Conservation (phyloP, 2,113 vertebrate species). For the Polypterus senegalus region DNA sequence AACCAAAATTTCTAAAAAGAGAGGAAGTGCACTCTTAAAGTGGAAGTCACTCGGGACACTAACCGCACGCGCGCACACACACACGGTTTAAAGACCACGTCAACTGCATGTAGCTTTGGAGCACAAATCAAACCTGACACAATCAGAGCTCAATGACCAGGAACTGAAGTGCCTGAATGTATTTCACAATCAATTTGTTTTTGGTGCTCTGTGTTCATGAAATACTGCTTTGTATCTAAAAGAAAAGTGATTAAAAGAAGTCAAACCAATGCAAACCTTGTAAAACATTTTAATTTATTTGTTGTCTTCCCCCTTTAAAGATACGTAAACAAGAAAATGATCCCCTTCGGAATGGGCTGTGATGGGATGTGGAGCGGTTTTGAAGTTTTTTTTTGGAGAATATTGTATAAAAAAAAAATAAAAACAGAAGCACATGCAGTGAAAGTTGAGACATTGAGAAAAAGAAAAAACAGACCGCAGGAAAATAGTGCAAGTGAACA, state of each 20-base stretch:
- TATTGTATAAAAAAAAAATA: constrained; percentile 23
- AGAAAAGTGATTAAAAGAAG: background rate
- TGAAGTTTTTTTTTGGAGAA: constrained; percentile 26
- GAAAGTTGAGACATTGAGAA: constrained; percentile 54
- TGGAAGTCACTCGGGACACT: too few relatives aligned
- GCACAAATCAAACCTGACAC: too few relatives aligned
- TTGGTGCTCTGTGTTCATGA: too few relatives aligned
- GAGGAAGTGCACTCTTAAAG: too few relatives aligned
- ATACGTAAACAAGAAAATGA: constrained; percentile 39
- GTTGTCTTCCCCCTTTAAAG: constrained; percentile 39
- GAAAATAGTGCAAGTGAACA: background rate
- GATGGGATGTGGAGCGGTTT: constrained; percentile 39
- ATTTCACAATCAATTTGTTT: too few relatives aligned
- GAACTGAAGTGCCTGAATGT: background rate
- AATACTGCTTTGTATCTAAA: too few relatives aligned
- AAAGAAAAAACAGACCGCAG: background rate
- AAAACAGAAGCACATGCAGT: constrained; percentile 17
- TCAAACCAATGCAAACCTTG: constrained; percentile 28
- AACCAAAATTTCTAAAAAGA: too few relatives aligned
- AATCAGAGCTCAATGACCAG: too few relatives aligned
- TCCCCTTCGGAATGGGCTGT: constrained; percentile 31
- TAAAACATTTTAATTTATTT: constrained; percentile 57
- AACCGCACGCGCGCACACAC: too few relatives aligned
- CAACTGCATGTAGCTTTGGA: too few relatives aligned
- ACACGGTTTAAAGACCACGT: too few relatives aligned